Base-by-base conservation (phyloP, 92 coral and sea anemone species). In the Zoanthus sansibaricus region DNA sequence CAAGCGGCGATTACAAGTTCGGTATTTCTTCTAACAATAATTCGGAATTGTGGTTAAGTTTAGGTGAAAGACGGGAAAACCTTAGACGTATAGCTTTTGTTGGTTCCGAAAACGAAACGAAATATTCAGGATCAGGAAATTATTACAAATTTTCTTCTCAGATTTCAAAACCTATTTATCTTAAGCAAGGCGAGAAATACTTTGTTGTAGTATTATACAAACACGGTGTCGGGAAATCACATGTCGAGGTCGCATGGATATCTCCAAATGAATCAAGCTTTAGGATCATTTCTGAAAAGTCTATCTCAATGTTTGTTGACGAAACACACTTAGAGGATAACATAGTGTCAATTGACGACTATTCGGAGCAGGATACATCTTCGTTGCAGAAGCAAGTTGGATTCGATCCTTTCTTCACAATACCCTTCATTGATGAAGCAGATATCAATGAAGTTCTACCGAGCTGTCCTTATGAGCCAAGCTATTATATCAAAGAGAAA, bases 31-130 rank as follows among this genome's bases (percentile, higher is more conserved):
- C 99, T 9, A 87, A 88, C 14, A 90, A 92, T 16, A 92, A 93
- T 44, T 95, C 99, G 8, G 99, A 97, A 78, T 88, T 97, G 46
- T 93, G 99, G 98, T 71, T 97, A 56, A 97, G 98, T 70, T 71
- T 84, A 54, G 95, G 92, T 75, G 90, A 79, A 31, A 72, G 78
- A 6, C 80, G 89, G 54, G 75, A 20, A 48, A 93, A 94, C 72
- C 44, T 75, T 32, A 91, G 86, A 75, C 86, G 79, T 54, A 88
- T 97, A 56, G 98, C 98, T 5, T 95, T 45, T 69, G 78, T 97
- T 8, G 94, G 94, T 10, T 83, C 88, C 6, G 82, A 59, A 16
- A 88, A 91, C 32, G 75, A 67, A 33, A 70, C 68, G 10, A 86
- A 71, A 7, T 30, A 67, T 4, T 68, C 92, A 4, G 79, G 87